Percentiles rank a stretch among this genome's conserved stretches.
phyloP scores from a whole-genome alignment of 1,140 invertebrate species.

The Lordiphosa stackelbergi region DNA sequence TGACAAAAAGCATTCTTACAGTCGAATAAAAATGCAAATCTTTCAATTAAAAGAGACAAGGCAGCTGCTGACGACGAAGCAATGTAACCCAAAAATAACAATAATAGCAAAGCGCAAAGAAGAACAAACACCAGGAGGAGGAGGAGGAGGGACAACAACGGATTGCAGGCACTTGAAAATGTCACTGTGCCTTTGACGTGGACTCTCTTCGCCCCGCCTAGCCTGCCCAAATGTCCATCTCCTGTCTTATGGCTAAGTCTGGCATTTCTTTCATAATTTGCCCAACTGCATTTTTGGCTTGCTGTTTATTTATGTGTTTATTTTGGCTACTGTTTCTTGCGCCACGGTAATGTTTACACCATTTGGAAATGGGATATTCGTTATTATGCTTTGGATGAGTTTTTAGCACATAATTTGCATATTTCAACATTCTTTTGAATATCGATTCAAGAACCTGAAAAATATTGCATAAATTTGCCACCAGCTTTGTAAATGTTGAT shows the following conservation, averaged over 20 bases:
- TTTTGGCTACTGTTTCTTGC: constrained; percentile 33
- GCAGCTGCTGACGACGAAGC: no score
- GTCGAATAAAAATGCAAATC: constrained; percentile 33
- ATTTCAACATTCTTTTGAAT: constrained; percentile 22
- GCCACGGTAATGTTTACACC: constrained; percentile 17
- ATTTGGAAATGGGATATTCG: constrained; percentile 2
- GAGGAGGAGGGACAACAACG: no score
- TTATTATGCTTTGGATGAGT: constrained; percentile 15
- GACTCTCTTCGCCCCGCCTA: constrained; percentile 3
- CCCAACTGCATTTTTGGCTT: constrained; percentile 34
- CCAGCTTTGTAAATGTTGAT: constrained; percentile 47
- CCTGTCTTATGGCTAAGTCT: constrained; percentile 20
- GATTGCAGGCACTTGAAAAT: constrained; percentile 37
- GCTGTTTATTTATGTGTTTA: constrained; percentile 39
- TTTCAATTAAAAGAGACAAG: constrained; percentile 5
- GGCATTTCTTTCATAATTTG: constrained; percentile 35
- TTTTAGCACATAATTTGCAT: constrained; percentile 47
- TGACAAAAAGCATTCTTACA: constrained; percentile 27
- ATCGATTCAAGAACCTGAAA: constrained; percentile 18
- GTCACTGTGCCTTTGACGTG: constrained; percentile 27
- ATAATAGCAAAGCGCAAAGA: constrained; percentile 15
- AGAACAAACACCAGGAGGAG: no score
- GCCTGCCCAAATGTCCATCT: constrained; percentile 1
- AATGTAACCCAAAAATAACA: constrained; percentile 21
- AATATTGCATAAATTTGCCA: constrained; percentile 45